Conservation (phyloP, 2,797 vertebrate genomes). For the Anniella stebbinsi region DNA sequence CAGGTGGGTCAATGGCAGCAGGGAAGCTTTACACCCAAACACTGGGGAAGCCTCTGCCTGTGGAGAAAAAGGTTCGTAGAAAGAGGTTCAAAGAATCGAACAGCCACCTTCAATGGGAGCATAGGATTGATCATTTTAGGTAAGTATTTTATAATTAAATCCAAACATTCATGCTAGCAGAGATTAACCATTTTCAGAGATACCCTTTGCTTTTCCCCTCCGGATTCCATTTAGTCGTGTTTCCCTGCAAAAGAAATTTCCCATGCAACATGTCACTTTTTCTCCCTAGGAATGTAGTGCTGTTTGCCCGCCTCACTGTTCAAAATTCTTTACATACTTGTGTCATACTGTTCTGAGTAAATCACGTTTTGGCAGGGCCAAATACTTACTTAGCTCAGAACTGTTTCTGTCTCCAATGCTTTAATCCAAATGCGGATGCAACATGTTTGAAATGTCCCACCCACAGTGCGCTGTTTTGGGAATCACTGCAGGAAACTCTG, state of each 20-base stretch:
- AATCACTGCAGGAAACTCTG: slow-evolving; percentile 22
- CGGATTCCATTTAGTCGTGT: slow-evolving; percentile 6
- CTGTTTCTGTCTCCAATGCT: slow-evolving; percentile 18
- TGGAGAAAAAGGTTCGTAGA: neutral
- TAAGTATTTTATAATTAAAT: slow-evolving; percentile 25
- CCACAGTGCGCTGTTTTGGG: slow-evolving; percentile 12
- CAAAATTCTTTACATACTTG: slow-evolving; percentile 15
- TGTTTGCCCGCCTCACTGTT: slow-evolving; percentile 24
- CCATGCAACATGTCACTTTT: slow-evolving; percentile 23
- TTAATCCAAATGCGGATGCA: slow-evolving; percentile 24
- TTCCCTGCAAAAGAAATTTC: neutral
- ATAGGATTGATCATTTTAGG: slow-evolving; percentile 15
- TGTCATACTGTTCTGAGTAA: slow-evolving; percentile 11
- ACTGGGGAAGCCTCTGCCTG: neutral
- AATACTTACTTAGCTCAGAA: slow-evolving; percentile 8
- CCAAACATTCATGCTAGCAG: slow-evolving; percentile 29
- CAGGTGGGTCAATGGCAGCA: neutral
- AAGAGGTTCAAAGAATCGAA: neutral
- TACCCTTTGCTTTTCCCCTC: neutral
- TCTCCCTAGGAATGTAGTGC: slow-evolving; percentile 24
- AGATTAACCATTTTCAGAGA: slow-evolving; percentile 53
- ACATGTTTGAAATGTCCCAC: neutral
- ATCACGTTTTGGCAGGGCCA: slow-evolving; percentile 26
- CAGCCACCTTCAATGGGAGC: neutral
- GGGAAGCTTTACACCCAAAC: neutral